Evolutionary conservation across 2,797 vertebrate species (phyloP).

Genomic region (Thripadectes ignobilis): DNA sequence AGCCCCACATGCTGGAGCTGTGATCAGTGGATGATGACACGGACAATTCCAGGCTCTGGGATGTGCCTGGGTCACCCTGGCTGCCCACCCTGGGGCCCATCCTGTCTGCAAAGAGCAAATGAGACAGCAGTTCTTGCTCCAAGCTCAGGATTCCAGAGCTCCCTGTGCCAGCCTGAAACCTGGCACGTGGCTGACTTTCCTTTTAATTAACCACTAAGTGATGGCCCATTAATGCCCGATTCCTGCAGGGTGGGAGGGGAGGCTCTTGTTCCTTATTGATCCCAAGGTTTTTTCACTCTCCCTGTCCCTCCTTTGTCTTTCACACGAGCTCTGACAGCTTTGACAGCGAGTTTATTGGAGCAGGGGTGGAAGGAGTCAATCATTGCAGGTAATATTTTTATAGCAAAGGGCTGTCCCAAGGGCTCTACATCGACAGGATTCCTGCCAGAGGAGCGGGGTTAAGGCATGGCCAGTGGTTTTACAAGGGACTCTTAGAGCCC

Average conservation of each 20-base stretch:
- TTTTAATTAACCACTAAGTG: background rate
- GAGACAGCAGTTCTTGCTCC: background rate
- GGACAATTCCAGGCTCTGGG: background rate
- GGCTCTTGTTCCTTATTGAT: background rate
- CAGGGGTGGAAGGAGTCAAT: background rate
- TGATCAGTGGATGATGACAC: background rate
- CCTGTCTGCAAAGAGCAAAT: background rate
- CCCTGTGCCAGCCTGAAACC: background rate
- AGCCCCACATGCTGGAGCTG: background rate
- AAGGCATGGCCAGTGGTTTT: background rate
- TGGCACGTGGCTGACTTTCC: background rate
- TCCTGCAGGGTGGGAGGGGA: background rate
- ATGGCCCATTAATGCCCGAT: background rate
- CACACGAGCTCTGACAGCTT: background rate
- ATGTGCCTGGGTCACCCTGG: rapidly evolving
- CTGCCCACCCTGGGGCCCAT: background rate
- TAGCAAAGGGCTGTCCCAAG: background rate
- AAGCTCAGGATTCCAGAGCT: background rate
- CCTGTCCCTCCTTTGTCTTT: background rate
- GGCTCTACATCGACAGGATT: rapidly evolving
- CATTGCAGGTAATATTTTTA: background rate
- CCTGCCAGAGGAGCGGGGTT: background rate
- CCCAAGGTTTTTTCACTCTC: background rate
- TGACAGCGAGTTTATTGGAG: background rate
- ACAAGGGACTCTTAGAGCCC: background rate